Percentiles rank a stretch among this genome's conserved stretches.
phyloP scores from a whole-genome alignment of 2,113 vertebrate genomes.

The Petrocephalus zakoni region DNA sequence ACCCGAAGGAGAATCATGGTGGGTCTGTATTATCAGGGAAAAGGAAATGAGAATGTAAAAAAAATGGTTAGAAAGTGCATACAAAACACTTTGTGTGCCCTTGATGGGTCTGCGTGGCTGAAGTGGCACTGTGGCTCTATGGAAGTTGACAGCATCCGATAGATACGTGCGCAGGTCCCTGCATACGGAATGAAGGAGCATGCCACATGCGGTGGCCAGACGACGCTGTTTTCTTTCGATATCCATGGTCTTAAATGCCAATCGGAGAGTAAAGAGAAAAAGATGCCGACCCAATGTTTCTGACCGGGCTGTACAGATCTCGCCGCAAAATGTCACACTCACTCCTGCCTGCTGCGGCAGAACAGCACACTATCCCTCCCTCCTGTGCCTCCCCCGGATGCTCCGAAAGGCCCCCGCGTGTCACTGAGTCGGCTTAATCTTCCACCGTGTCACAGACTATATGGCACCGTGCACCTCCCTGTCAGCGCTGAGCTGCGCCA shows the following conservation, averaged over 20 bases:
- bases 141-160: neutral
- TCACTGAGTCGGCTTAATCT: constrained; percentile 15
- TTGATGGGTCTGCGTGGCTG: neutral
- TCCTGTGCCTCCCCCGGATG: constrained; percentile 7
- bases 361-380: constrained; percentile 11
- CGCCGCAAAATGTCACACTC: constrained; percentile 52
- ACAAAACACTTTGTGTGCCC: neutral
- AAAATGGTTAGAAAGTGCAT: constrained; percentile 2
- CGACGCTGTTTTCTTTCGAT: constrained; percentile 18
- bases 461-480: neutral
- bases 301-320: constrained; percentile 47
- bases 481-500: neutral
- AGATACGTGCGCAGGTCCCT: neutral
- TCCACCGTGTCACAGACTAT: neutral
- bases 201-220: neutral
- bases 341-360: constrained; percentile 40
- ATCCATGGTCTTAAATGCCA: constrained; percentile 39
- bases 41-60: neutral
- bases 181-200: neutral
- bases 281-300: constrained; percentile 44
- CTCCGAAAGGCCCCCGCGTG: constrained; percentile 16
- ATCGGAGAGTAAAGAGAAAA: constrained; percentile 35
- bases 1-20: neutral
- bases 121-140: neutral
- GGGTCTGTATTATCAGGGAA: neutral